Evolutionary conservation across 2,888 invertebrate species (phyloP).

Genomic region (Leptopilina drosophilae): DNA sequence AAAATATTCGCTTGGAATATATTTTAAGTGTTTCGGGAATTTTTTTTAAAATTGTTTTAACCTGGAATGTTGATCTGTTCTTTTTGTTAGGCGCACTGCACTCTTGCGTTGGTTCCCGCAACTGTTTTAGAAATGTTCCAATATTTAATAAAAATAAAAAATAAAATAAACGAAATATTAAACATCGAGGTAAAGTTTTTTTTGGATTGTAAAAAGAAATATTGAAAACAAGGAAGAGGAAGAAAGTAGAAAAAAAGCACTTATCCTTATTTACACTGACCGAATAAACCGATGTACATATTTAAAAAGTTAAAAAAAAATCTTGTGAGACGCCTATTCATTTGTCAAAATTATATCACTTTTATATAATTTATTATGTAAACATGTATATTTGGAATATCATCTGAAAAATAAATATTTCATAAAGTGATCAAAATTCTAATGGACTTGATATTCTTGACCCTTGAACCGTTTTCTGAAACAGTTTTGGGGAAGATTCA

Average conservation of each 20-base stretch:
- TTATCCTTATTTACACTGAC: constrained; percentile 62
- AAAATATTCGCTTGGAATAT: constrained; percentile 21
- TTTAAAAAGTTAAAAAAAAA: constrained; percentile 39
- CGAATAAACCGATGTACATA: constrained; percentile 74
- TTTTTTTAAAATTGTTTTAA: constrained; percentile 28
- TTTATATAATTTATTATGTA: constrained; percentile 76
- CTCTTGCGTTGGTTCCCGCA: constrained; percentile 74
- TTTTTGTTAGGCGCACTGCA: constrained; percentile 57
- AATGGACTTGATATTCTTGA: constrained; percentile 70
- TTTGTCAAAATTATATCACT: constrained; percentile 75
- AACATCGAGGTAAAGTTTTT: constrained; percentile 36
- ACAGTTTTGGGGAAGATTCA: constrained; percentile 76
- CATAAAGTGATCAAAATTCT: constrained; percentile 69
- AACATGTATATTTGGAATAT: constrained; percentile 76
- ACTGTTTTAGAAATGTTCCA: constrained; percentile 73
- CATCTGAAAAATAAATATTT: constrained; percentile 75
- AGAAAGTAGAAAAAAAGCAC: background rate
- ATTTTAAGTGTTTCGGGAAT: background rate
- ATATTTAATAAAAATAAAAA: background rate
- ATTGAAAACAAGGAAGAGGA: too few species aligned
- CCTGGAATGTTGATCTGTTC: constrained; percentile 9
- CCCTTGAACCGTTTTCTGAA: constrained; percentile 73
- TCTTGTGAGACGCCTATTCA: constrained; percentile 67
- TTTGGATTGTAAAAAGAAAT: constrained; percentile 32
- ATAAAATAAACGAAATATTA: constrained; percentile 1